Percentiles rank a stretch among this genome's conserved stretches.
Conservation (phyloP, 2,113 vertebrate genomes). For the Siniperca knerii region DNA sequence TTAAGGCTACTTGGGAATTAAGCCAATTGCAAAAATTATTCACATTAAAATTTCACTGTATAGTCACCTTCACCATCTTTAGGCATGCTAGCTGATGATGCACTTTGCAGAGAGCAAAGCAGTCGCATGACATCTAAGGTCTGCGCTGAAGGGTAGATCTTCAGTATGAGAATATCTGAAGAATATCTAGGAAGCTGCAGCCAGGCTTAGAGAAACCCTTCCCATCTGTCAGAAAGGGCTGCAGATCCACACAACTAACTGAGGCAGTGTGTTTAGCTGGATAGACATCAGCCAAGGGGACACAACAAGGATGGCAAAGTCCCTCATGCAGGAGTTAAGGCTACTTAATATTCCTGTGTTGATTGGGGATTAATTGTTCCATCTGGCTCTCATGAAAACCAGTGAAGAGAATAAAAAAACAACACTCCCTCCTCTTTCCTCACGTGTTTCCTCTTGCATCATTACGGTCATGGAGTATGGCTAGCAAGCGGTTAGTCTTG, state of each 20-base stretch:
- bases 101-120: conserved; percentile 31
- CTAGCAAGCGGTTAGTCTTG: conserved; percentile 44
- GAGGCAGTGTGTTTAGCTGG: conserved; percentile 47
- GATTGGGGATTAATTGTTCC: conserved; percentile 90
- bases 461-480: conserved; percentile 42
- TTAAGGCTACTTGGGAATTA: not conserved
- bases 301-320: conserved; percentile 31
- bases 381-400: conserved; percentile 86
- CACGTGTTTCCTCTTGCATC: conserved; percentile 76
- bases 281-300: conserved; percentile 55
- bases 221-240: conserved; percentile 72
- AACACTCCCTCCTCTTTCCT: conserved; percentile 69
- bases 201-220: conserved; percentile 34
- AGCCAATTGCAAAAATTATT: not conserved
- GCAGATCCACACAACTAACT: conserved; percentile 37
- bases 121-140: conserved; percentile 5
- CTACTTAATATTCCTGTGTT: conserved; percentile 87
- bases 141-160: conserved; percentile 29
- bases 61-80: conserved; percentile 15
- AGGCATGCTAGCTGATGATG: not conserved
- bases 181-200: conserved; percentile 41
- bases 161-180: conserved; percentile 18
- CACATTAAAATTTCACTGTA: not conserved
- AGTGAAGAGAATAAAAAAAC: conserved; percentile 64
- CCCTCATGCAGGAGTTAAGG: conserved; percentile 68